Conservation (phyloP, 2,888 invertebrate genomes). For the Tinea trinotella region DNA sequence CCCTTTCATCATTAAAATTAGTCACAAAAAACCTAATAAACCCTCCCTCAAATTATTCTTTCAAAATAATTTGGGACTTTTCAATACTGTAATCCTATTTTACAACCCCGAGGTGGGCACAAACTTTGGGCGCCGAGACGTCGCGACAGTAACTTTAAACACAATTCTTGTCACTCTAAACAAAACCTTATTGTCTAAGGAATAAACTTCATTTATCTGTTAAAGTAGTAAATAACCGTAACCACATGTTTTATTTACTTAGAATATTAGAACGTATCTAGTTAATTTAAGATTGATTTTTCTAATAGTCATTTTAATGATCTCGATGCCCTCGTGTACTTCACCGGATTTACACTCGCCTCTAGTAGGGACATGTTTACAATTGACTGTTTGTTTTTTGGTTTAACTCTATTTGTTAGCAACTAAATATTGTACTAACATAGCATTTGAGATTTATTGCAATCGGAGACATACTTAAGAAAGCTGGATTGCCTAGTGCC, state of each 20-base stretch:
- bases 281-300: neutral
- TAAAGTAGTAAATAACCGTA: no score
- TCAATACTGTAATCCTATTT: slow-evolving; percentile 6
- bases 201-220: no score
- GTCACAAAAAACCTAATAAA: neutral
- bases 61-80: neutral
- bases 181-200: no score
- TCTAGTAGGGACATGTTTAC: neutral
- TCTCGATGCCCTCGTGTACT: neutral
- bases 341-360: neutral
- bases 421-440: no score
- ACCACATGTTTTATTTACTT: no score
- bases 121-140: neutral
- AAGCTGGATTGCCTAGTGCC: no score
- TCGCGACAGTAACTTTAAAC: neutral
- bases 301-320: no score
- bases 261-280: neutral
- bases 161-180: no score
- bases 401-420: neutral
- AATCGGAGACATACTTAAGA: no score
- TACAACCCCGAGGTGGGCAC: slow-evolving; percentile 4
- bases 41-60: neutral
- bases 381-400: slow-evolving; percentile 1
- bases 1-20: no score
- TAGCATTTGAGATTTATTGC: no score